Evolutionary conservation across 2,113 vertebrate species (phyloP).

Genomic region (Lampris megalopsis): DNA sequence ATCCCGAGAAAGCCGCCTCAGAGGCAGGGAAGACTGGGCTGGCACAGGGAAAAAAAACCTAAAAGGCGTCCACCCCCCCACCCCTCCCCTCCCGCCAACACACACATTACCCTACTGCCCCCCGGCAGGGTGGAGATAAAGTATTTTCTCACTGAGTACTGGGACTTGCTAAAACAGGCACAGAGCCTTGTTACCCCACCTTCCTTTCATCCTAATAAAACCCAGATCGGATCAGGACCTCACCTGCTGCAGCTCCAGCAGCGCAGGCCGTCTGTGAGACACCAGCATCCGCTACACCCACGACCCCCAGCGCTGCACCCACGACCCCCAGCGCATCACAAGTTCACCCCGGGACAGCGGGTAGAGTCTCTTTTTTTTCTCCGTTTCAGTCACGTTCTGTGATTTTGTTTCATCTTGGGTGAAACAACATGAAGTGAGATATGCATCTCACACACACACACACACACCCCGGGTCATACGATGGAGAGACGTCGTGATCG

Average conservation of each 20-base stretch:
- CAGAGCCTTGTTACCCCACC: conserved; percentile 56
- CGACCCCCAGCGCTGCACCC: no score
- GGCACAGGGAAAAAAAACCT: conserved; percentile 64
- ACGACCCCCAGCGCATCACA: conserved; percentile 14
- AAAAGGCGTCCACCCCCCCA: conserved; percentile 63
- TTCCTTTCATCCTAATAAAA: conserved; percentile 65
- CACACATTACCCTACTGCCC: no score
- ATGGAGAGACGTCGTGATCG: conserved; percentile 48
- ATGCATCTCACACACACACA: conserved; percentile 37
- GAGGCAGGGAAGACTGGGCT: conserved; percentile 66
- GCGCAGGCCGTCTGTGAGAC: conserved; percentile 16
- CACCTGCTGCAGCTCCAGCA: conserved; percentile 55
- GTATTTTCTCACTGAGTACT: conserved; percentile 58
- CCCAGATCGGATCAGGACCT: conserved; percentile 64
- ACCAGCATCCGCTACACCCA: no score
- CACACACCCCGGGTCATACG: conserved; percentile 7
- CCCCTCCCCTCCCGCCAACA: conserved; percentile 57
- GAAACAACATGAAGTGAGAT: conserved; percentile 60
- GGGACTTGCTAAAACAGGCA: conserved; percentile 78
- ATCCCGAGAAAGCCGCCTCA: conserved; percentile 67
- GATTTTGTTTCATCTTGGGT: conserved; percentile 55
- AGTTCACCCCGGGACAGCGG: conserved; percentile 63
- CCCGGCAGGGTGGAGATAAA: conserved; percentile 62
- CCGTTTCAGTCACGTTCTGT: conserved; percentile 47
- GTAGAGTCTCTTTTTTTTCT: conserved; percentile 50